These are phyloP conservation scores for Apamea crenata DNA, from an alignment of 2,888 invertebrate genomes.

Conservation along the genomic window DNA sequence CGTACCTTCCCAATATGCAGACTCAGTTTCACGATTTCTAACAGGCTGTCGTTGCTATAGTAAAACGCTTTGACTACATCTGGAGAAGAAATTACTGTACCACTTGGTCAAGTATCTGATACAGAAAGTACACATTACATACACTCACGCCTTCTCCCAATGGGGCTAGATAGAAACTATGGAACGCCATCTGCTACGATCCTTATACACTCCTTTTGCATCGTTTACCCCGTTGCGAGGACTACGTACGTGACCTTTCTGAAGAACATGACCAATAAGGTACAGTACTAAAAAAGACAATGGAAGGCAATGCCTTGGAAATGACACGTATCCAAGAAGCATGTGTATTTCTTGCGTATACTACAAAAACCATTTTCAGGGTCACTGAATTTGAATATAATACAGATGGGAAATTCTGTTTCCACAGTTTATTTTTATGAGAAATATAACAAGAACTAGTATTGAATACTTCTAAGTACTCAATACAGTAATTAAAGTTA, in stretches of 20 bases:
- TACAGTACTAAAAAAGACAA: no score
- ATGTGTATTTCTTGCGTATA: constrained; percentile 47
- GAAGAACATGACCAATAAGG: no score
- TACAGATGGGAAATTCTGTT: constrained; percentile 70
- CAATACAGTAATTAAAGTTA: constrained; percentile 52
- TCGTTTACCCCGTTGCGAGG: no score
- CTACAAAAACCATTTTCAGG: constrained; percentile 42
- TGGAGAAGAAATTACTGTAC: neutral
- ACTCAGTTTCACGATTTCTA: neutral
- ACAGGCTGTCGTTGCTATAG: no score
- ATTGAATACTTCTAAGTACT: constrained; percentile 29
- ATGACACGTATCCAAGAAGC: neutral
- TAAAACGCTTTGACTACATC: no score
- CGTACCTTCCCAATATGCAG: neutral
- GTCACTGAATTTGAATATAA: constrained; percentile 64
- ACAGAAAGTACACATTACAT: neutral
- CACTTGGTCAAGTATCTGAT: neutral
- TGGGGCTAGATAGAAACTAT: no score
- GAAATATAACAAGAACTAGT: constrained; percentile 48
- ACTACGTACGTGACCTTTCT: no score
- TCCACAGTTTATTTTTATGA: constrained; percentile 58
- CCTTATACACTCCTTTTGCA: no score
- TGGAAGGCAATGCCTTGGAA: neutral
- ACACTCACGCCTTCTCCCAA: no score
- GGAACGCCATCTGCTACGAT: no score